phyloP scores from a whole-genome alignment of 1,140 invertebrate genomes.

The Drosophila biarmipes region DNA sequence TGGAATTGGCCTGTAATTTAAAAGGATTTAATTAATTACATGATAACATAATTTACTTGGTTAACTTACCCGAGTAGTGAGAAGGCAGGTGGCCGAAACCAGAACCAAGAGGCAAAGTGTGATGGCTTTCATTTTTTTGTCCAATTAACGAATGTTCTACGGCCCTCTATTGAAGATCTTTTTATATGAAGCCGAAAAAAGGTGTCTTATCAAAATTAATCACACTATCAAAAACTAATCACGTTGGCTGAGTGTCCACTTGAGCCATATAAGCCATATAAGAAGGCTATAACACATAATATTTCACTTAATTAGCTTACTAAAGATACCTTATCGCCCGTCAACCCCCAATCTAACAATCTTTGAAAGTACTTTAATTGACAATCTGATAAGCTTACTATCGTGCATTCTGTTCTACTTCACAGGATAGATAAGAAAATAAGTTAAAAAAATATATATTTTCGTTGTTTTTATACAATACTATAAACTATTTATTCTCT shows the following conservation, averaged over 20 bases:
- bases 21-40: too few species aligned
- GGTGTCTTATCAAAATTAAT: conserved; percentile 3
- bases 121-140: conserved; percentile 50
- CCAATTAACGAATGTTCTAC: conserved; percentile 26
- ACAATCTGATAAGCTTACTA: not conserved
- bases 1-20: conserved; percentile 6
- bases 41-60: not conserved
- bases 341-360: not conserved
- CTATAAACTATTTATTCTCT: too few species aligned
- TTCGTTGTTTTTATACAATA: too few species aligned
- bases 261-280: not conserved
- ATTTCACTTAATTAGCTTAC: not conserved
- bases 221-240: not conserved
- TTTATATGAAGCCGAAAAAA: conserved; percentile 38
- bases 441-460: too few species aligned
- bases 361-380: not conserved
- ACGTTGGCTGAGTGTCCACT: not conserved
- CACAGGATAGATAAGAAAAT: too few species aligned
- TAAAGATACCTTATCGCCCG: not conserved
- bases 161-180: not conserved
- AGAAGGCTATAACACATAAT: too few species aligned
- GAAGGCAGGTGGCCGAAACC: conserved; percentile 50
- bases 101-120: conserved; percentile 55
- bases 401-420: not conserved
- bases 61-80: conserved; percentile 35